Percentiles rank a stretch among this genome's conserved stretches.
These are phyloP conservation scores for Meloidogyne hapla DNA, from an alignment of 1,140 invertebrate genomes.

Conservation along the genomic window DNA sequence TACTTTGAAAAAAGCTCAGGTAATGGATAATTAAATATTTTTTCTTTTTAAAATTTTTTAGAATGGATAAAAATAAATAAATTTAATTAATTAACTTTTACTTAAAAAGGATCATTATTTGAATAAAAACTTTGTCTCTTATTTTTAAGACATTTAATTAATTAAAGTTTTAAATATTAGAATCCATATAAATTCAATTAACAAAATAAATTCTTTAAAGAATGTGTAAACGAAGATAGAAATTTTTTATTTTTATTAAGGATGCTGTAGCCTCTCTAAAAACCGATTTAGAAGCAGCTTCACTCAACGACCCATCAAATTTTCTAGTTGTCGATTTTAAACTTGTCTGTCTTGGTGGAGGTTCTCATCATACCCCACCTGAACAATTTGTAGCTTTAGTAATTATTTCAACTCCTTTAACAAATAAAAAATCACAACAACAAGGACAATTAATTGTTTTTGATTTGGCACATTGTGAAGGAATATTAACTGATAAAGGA, in stretches of 20 bases:
- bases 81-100: no score
- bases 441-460: constrained; percentile 71
- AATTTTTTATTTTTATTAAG: constrained; percentile 30
- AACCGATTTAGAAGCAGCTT: constrained; percentile 31
- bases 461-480: constrained; percentile 82
- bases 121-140: no score
- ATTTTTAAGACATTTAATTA: no score
- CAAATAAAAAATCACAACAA: neutral
- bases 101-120: no score
- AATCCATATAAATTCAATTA: no score
- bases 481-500: constrained; percentile 76
- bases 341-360: constrained; percentile 49
- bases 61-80: no score
- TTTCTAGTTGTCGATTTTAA: constrained; percentile 61
- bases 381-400: constrained; percentile 34
- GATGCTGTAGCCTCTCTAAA: constrained; percentile 36
- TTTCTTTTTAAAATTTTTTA: no score
- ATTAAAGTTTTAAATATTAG: no score
- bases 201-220: no score
- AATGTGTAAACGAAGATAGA: no score
- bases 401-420: constrained; percentile 63
- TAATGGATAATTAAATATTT: neutral
- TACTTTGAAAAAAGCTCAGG: constrained; percentile 54
- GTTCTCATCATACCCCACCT: constrained; percentile 13
- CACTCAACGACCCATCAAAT: constrained; percentile 25